A percentile compares a stretch with the other conserved stretches of the same genome.
Evolutionary conservation across 2,797 vertebrate genomes (phyloP).

Genomic region (Neosalanx taihuensis): DNA sequence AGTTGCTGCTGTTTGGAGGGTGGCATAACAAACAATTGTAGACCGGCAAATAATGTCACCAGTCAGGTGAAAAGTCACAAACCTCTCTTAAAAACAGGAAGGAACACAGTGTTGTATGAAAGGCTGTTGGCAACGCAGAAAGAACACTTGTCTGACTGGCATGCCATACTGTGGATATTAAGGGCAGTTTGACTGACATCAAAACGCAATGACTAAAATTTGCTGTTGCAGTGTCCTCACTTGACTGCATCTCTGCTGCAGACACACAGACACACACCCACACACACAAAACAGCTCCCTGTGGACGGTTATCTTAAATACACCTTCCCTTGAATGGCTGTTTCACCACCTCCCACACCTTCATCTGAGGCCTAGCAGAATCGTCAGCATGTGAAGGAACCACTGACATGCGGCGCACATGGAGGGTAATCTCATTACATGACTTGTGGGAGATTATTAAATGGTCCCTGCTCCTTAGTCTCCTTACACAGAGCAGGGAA

Average conservation of each 20-base stretch:
- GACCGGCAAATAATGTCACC: too few species aligned
- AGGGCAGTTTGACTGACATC: too few species aligned
- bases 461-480: neutral
- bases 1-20: too few species aligned
- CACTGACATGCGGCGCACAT: neutral
- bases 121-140: too few species aligned
- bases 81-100: too few species aligned
- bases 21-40: too few species aligned
- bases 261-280: neutral
- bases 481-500: neutral
- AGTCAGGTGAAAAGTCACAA: too few species aligned
- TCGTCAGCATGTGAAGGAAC: neutral
- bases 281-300: neutral
- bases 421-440: neutral
- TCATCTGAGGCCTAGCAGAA: neutral
- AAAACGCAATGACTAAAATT: too few species aligned
- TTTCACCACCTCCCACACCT: neutral
- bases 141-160: too few species aligned
- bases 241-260: neutral
- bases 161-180: too few species aligned
- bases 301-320: neutral
- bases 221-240: too few species aligned
- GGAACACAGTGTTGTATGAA: too few species aligned
- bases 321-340: conserved; percentile 1
- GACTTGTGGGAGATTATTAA: conserved; percentile 12